Evolutionary conservation across 2,888 invertebrate species (phyloP).

Genomic region (Leucophora obtusa): DNA sequence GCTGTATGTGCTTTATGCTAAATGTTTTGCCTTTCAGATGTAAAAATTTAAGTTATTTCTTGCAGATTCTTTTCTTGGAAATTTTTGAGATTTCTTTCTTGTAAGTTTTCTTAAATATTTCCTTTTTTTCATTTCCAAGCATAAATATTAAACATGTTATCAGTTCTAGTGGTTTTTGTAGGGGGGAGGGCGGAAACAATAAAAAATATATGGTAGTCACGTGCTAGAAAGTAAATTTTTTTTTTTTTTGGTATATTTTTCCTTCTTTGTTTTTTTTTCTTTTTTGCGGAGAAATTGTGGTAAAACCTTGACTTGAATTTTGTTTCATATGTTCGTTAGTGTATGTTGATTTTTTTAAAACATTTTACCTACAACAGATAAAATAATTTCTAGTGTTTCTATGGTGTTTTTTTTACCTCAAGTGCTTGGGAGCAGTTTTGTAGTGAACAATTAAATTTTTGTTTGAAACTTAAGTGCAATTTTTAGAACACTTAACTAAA

Average conservation of each 20-base stretch:
- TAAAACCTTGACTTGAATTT: background rate
- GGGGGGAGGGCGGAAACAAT: background rate
- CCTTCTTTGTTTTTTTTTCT: no score
- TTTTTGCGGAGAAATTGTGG: background rate
- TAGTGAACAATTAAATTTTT: no score
- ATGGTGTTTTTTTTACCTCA: no score
- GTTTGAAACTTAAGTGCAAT: no score
- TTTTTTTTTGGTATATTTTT: no score
- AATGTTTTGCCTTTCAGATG: background rate
- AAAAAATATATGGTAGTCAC: background rate
- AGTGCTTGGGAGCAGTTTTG: no score
- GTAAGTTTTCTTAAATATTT: background rate
- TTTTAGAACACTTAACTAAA: no score
- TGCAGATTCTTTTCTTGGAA: background rate
- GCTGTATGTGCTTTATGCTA: background rate
- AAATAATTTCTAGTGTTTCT: background rate
- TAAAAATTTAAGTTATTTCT: background rate
- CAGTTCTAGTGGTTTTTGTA: background rate
- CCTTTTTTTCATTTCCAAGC: background rate
- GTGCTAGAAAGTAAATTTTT: background rate
- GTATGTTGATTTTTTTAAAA: background rate
- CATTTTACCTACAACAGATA: background rate
- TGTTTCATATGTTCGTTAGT: background rate
- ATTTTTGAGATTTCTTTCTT: background rate
- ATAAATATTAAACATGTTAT: background rate